Evolutionary conservation across 2,797 vertebrate genomes (phyloP).

Genomic region (Synanceia verrucosa): DNA sequence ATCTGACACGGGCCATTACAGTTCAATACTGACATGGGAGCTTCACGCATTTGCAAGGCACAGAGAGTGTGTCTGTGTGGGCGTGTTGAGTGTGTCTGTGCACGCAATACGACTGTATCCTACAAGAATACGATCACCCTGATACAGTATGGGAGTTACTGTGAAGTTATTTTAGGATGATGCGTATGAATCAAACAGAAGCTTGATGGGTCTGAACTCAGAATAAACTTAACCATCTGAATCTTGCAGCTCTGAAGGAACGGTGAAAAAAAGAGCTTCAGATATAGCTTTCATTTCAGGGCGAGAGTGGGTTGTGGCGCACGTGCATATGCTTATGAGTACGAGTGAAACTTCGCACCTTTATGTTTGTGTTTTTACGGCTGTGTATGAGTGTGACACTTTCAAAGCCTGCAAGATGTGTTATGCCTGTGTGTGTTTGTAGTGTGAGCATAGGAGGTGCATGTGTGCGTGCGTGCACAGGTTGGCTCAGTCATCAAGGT

Average conservation of each 20-base stretch:
- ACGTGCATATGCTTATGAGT: conserved; percentile 39
- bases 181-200: conserved; percentile 55
- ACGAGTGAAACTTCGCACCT: conserved; percentile 67
- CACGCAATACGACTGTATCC: conserved; percentile 9
- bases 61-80: conserved; percentile 27
- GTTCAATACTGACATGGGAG: conserved; percentile 76
- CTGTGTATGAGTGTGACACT: conserved; percentile 54
- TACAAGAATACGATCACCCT: conserved; percentile 1
- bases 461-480: conserved; percentile 52
- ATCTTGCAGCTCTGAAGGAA: conserved; percentile 41
- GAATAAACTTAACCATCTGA: conserved; percentile 58
- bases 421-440: conserved; percentile 54
- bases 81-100: conserved; percentile 4
- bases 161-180: conserved; percentile 51
- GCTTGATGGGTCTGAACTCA: conserved; percentile 59
- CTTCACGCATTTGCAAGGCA: conserved; percentile 45
- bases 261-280: conserved; percentile 24
- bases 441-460: conserved; percentile 39
- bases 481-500: conserved; percentile 80
- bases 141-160: conserved; percentile 12
- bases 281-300: conserved; percentile 66
- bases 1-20: conserved; percentile 80
- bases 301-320: conserved; percentile 13
- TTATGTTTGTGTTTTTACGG: conserved; percentile 44
- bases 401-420: conserved; percentile 64